These are phyloP conservation scores for Orchestes rusci DNA, from an alignment of 2,888 invertebrate species.

Conservation along the genomic window DNA sequence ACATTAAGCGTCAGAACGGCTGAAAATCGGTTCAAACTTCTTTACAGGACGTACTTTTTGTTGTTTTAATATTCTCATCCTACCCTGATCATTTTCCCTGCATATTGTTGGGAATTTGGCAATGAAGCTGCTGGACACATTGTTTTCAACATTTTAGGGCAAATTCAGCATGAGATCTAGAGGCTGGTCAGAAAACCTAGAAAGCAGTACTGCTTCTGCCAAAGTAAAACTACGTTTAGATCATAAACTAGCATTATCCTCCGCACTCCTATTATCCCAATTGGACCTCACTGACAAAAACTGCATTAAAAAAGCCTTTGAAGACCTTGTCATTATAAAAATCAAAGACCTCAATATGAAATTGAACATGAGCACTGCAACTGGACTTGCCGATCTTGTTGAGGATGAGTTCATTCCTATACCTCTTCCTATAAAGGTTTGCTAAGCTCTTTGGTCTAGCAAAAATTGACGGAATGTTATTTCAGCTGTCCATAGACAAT, in stretches of 20 bases:
- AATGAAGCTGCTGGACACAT: background rate
- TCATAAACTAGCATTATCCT: constrained; percentile 48
- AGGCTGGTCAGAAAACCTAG: constrained; percentile 67
- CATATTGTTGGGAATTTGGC: too few relatives aligned
- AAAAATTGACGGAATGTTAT: constrained; percentile 1
- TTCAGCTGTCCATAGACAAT: constrained; percentile 65
- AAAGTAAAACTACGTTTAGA: constrained; percentile 56
- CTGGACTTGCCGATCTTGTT: constrained; percentile 72
- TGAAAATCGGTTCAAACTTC: too few relatives aligned
- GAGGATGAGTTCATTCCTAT: constrained; percentile 80
- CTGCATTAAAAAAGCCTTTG: constrained; percentile 43
- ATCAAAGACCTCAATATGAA: constrained; percentile 59
- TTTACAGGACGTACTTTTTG: too few relatives aligned
- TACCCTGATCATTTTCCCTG: too few relatives aligned
- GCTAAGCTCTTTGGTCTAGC: background rate
- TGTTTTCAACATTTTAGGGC: constrained; percentile 58
- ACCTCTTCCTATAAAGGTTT: constrained; percentile 76
- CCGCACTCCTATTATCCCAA: constrained; percentile 32
- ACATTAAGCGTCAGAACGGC: too few relatives aligned
- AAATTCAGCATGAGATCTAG: constrained; percentile 77
- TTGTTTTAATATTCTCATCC: too few relatives aligned
- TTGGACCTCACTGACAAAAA: constrained; percentile 45
- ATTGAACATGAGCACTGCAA: constrained; percentile 74
- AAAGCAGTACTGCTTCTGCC: constrained; percentile 46
- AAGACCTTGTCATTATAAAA: constrained; percentile 55